A percentile compares a stretch with the other conserved stretches of the same genome.
These are phyloP conservation scores for Trichomycterus rosablanca DNA, from an alignment of 2,113 vertebrate species.

Conservation along the genomic window DNA sequence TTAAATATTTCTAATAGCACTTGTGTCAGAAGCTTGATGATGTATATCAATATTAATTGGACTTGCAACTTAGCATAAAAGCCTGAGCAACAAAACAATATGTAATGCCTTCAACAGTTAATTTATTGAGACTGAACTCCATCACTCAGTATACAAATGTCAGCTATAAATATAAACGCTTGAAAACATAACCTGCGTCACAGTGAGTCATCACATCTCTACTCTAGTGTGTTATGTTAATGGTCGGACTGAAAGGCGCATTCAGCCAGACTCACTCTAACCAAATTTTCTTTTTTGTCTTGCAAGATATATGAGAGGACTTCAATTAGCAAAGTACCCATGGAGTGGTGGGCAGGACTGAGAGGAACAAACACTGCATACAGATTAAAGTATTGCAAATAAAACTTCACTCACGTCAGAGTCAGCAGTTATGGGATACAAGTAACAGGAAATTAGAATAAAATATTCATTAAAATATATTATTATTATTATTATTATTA, in stretches of 20 bases:
- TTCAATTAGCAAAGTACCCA: conserved; percentile 30
- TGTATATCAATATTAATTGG: too few relatives aligned
- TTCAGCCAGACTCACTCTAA: conserved; percentile 21
- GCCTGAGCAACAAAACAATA: not conserved
- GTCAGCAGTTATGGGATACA: too few relatives aligned
- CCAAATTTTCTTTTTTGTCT: conserved; percentile 11
- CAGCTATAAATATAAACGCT: conserved; percentile 6
- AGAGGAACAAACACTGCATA: conserved; percentile 9
- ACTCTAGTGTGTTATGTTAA: conserved; percentile 24
- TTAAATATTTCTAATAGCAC: too few relatives aligned
- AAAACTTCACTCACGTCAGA: too few relatives aligned
- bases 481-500: too few relatives aligned
- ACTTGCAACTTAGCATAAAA: not conserved
- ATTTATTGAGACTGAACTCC: not conserved
- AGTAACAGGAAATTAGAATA: too few relatives aligned
- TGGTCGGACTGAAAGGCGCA: conserved; percentile 29
- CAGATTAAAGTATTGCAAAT: conserved; percentile 12
- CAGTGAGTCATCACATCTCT: conserved; percentile 32
- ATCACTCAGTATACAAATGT: not conserved
- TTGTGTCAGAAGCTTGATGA: too few relatives aligned
- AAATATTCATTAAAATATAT: too few relatives aligned
- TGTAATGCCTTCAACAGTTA: not conserved
- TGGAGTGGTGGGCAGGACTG: not conserved
- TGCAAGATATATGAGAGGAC: conserved; percentile 20
- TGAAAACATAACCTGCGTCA: conserved; percentile 1